Evolutionary conservation across 1,140 invertebrate species (phyloP), one percentile per base, ranked within the genome.

Genomic region (Vollenhovia emeryi): DNA sequence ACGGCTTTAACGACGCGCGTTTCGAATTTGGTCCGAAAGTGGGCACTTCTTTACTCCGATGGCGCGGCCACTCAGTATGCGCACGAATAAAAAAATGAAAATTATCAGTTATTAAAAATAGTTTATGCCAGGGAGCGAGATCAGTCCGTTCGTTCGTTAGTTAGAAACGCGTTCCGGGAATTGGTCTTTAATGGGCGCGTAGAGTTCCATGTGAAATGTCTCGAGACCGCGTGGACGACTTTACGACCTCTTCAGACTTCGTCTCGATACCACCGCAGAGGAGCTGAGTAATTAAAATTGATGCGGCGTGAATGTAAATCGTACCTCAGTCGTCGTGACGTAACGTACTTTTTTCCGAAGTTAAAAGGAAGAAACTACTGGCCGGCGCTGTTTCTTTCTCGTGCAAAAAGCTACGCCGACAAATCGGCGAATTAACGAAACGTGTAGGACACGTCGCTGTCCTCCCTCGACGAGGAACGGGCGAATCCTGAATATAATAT

Each of bases 31-130:
- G 13, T 5, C 45, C 21, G 24, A 82, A 73, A 71, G 8, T 80
- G 64, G n/a, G 78, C 50, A 82, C 66, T 76, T 76, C 60, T 64
- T 52, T 45, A 75, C 50, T 40, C 62, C 43, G 43, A 48, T 24
- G 21, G 43, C 43, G 13, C 13, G 43, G 69, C 59, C 80, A 43
- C 55, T 78, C 43, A 27, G 68, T 88, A 85, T 76, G 68, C 86
- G 74, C 13, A 66, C 11, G 13, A 40, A 30, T n/a, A n/a, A 59
- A 64, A 45, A 66, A 66, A 66, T 15, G 11, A 66, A 45, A 66
- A 88, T 88, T 88, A 88, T 88, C 79, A 87, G 87, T 89, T 89
- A 88, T 89, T 89, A 89, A 89, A 89, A 86, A 82, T 85, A 87
- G 79, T 90, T 90, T 87, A 90, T 87, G 85, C 40, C 69, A 73